Evolutionary conservation across 35 echinoderm and acorn worm species (phyloP).

Genomic region (Ophioderma brevispina): DNA sequence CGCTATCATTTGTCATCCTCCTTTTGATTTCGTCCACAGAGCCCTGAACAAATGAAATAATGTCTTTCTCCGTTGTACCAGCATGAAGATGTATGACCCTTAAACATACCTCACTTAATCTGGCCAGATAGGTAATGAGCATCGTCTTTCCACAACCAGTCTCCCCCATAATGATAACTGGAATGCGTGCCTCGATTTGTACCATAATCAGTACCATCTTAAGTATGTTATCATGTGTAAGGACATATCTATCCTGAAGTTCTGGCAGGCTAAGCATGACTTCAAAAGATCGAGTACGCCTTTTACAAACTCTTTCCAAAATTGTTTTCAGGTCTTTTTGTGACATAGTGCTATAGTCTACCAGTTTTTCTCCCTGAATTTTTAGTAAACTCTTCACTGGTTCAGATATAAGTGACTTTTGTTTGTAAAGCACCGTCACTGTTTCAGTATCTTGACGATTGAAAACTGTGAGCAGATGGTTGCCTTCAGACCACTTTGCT

Average conservation of each 20-base stretch:
- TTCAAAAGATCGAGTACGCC: background rate
- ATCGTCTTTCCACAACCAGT: slow-evolving; percentile 48
- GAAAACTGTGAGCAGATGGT: slow-evolving; percentile 30
- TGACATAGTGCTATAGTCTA: slow-evolving; percentile 18
- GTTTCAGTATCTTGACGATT: slow-evolving; percentile 31
- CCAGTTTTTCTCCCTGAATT: background rate
- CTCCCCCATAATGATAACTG: slow-evolving; percentile 39
- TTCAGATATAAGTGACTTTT: background rate
- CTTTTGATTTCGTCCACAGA: background rate
- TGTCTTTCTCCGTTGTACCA: background rate
- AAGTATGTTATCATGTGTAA: slow-evolving; percentile 39
- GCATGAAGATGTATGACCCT: slow-evolving; percentile 20
- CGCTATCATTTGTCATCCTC: background rate
- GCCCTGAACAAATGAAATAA: background rate
- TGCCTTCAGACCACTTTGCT: slow-evolving; percentile 27
- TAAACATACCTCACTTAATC: slow-evolving; percentile 16
- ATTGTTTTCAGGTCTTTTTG: slow-evolving; percentile 7
- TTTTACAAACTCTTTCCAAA: slow-evolving; percentile 15
- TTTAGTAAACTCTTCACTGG: slow-evolving; percentile 1
- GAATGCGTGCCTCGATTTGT: slow-evolving; percentile 17
- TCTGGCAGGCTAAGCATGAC: background rate
- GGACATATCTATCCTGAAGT: background rate
- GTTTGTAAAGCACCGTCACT: background rate
- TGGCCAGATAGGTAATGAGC: slow-evolving; percentile 20
- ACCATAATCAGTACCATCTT: slow-evolving; percentile 43